phyloP scores from a whole-genome alignment of 2,113 vertebrate species.

The Falcunculus frontatus region DNA sequence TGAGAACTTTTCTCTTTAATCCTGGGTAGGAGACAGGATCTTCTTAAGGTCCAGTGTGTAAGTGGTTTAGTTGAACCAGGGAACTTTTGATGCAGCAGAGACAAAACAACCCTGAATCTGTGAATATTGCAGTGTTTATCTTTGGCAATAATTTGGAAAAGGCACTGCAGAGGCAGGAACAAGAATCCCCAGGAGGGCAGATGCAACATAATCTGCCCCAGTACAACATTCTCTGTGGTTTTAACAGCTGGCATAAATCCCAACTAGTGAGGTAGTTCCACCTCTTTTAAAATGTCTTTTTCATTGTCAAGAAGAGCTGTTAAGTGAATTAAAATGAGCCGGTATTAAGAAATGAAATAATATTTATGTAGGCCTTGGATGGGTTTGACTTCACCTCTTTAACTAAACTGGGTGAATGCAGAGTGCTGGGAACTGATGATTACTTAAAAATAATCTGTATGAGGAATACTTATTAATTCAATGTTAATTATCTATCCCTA shows the following conservation, averaged over 20 bases:
- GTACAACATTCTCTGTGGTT: not conserved
- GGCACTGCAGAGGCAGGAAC: not conserved
- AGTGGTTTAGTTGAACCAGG: not conserved
- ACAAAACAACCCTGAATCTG: not conserved
- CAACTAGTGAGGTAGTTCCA: not conserved
- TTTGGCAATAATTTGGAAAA: constrained; percentile 1
- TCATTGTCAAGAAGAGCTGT: not conserved
- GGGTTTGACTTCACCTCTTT: not conserved
- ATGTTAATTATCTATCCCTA: not conserved
- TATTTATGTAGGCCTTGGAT: not conserved
- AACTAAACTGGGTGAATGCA: not conserved
- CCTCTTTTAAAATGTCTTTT: not conserved
- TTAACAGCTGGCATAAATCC: not conserved
- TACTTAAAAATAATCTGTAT: not conserved
- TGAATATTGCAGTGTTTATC: constrained; percentile 6
- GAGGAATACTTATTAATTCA: not conserved
- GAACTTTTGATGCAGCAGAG: not conserved
- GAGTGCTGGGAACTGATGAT: not conserved
- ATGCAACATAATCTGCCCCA: not conserved
- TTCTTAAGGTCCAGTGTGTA: not conserved
- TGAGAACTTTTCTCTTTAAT: not conserved
- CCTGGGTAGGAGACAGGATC: not conserved
- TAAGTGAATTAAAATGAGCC: not conserved
- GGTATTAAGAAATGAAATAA: not conserved
- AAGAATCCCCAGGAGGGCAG: not conserved